Evolutionary conservation across 2,113 vertebrate species (phyloP).

Genomic region (Rhinopomastus cyanomelas): DNA sequence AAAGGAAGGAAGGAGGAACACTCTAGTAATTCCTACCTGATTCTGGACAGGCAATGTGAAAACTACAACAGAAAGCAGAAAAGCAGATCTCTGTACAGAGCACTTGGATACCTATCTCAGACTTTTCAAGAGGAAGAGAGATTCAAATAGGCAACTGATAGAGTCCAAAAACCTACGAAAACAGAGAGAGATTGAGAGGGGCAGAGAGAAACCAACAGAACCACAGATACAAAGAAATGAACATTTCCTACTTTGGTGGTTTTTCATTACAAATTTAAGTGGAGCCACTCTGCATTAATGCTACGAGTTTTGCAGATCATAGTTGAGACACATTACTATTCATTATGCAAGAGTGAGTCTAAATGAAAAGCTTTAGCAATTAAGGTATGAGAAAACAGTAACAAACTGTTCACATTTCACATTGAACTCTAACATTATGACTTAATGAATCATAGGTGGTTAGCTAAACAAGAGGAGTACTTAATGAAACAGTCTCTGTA

Average conservation of each 20-base stretch:
- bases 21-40: conserved; percentile 64
- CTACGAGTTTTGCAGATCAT: not conserved
- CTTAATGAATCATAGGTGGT: not conserved
- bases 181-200: not conserved
- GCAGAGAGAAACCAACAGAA: not conserved
- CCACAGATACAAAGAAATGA: conserved; percentile 6
- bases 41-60: conserved; percentile 46
- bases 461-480: not conserved
- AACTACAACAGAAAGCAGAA: conserved; percentile 19
- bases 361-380: not conserved
- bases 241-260: not conserved
- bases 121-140: conserved; percentile 26
- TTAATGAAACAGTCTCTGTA: not conserved
- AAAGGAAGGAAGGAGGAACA: not conserved
- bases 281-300: not conserved
- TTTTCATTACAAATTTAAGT: not conserved
- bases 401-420: not conserved
- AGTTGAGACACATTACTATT: not conserved
- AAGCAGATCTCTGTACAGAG: conserved; percentile 38
- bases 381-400: not conserved
- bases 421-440: not conserved
- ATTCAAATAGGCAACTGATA: conserved; percentile 40
- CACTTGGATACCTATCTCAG: conserved; percentile 42
- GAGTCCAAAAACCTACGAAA: conserved; percentile 54
- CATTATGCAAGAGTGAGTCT: not conserved